Evolutionary conservation across 2,888 invertebrate genomes (phyloP), one percentile per base, ranked within the genome.

Genomic region (Drosophila rellima): DNA sequence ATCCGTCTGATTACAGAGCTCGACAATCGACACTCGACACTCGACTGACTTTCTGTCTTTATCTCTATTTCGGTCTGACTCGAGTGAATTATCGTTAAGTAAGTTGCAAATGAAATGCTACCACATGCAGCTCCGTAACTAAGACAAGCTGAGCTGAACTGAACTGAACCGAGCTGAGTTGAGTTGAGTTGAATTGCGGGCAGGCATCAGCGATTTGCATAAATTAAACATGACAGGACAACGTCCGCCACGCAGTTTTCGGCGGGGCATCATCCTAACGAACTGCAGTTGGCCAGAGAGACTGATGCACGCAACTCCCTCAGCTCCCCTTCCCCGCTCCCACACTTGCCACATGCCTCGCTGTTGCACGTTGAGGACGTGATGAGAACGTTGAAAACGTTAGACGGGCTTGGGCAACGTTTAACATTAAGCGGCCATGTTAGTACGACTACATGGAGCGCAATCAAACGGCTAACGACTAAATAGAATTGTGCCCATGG

Each of bases 401-500:
- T 87, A 75, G 69, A 69, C 63, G 83, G 81, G 87, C 68, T 73
- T 83, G 75, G 82, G 69, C 73, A 73, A 66, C 73, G 86, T 71
- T 85, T 85, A 85, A 78, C 85, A 88, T 89, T 85, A 82, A 86
- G 80, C 86, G 82, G 80, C 73, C 78, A 85, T 75, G 88, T 85
- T 85, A 57, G 39, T 56, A 73, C 88, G 72, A 57, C 31, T 48
- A 75, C 88, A 74, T 74, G 56, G 80, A 70, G 62, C 74, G 88
- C 89, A 85, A 85, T 85, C 88, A 89, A 80, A 82, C 70, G 73
- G 70, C 78, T 78, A 88, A 85, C 89, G 86, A 89, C 78, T 83
- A 84, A 88, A 88, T 87, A 84, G 82, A 78, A 80, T 72, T 80
- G 70, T 56, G 63, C 69, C 69, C 63, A 35, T 26, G 76, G 72